Evolutionary conservation across 2,797 vertebrate species (phyloP).

Genomic region (Zenarchopterus dispar): DNA sequence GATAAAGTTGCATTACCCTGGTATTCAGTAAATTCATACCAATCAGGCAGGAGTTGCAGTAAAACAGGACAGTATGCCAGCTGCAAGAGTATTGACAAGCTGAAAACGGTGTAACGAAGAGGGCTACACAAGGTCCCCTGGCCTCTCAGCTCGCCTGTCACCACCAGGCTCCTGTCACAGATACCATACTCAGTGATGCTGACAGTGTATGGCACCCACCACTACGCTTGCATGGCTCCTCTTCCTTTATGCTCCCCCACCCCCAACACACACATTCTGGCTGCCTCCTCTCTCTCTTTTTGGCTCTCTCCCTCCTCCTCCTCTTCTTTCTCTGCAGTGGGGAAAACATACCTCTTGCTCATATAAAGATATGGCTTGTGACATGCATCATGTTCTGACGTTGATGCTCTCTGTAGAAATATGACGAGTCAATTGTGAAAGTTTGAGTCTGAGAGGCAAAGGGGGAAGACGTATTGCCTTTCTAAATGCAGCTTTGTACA

Average conservation of each 20-base stretch:
- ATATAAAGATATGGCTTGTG: slow-evolving; percentile 69
- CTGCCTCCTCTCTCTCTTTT: slow-evolving; percentile 36
- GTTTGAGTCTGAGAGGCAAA: slow-evolving; percentile 47
- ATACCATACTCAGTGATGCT: slow-evolving; percentile 63
- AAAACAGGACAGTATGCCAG: slow-evolving; percentile 77
- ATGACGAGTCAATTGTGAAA: slow-evolving; percentile 75
- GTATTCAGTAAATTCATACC: slow-evolving; percentile 53
- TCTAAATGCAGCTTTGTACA: slow-evolving; percentile 39
- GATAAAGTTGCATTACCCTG: slow-evolving; percentile 51
- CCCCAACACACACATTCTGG: slow-evolving; percentile 35
- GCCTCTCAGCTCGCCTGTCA: slow-evolving; percentile 78
- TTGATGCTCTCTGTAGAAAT: slow-evolving; percentile 68
- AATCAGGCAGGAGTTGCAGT: slow-evolving; percentile 64
- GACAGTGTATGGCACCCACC: slow-evolving; percentile 75
- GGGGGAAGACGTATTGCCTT: slow-evolving; percentile 30
- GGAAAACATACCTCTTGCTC: slow-evolving; percentile 64
- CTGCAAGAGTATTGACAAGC: slow-evolving; percentile 74
- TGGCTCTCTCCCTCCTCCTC: slow-evolving; percentile 27
- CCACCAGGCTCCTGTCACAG: slow-evolving; percentile 73
- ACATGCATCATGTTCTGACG: slow-evolving; percentile 58
- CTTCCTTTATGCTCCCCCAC: slow-evolving; percentile 59
- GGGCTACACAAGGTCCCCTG: slow-evolving; percentile 75
- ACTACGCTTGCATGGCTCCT: slow-evolving; percentile 66
- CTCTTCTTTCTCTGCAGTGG: slow-evolving; percentile 43
- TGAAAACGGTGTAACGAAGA: slow-evolving; percentile 69